Evolutionary conservation across 2,888 invertebrate genomes (phyloP), one percentile per base, ranked within the genome.

Genomic region (Ectropis crepuscularia): DNA sequence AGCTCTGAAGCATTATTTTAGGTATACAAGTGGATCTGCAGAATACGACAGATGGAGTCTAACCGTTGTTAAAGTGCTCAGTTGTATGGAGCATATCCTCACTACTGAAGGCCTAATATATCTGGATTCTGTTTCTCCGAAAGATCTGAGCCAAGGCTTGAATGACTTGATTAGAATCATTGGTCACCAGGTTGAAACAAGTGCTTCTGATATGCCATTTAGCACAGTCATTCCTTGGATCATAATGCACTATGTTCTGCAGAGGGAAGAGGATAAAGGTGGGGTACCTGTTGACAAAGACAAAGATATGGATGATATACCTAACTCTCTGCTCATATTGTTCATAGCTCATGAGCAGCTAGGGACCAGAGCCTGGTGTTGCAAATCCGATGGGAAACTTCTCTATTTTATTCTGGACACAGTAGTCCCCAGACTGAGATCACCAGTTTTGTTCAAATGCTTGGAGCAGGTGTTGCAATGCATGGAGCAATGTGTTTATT

Each of bases 281-380:
- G 94, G 95, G 67, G 94, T 94, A 0, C 93, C 92, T 69, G 78
- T 86, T 53, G 87, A 88, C 16, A 83, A 77, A 63, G 93, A 89
- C 70, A 88, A 85, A 69, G 89, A 90, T 47, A 88, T 80, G 73
- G 95, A 95, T 68, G 95, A 94, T 61, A 87, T 96, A 36, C 96
- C 96, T 2, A 93, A 95, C 53, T 96, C 97, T 0, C 89, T 98
- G 54, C 94, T 95, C 87, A 93, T 97, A 65, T 90, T 98, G 61
- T 96, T 97, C 79, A 95, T 96, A 47, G 97, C 96, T 2, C 98
- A 98, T 83, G 97, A 98, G 74, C 96, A 96, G 81, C 91, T 98
- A 48, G 97, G 97, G 63, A 93, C 89, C 82, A 94, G 89, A 78
- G 94, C 95, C 0, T 97, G 96, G 96, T 98, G 98, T 80, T 95